Evolutionary conservation across 2,113 vertebrate genomes (phyloP), one percentile per base, ranked within the genome.

Genomic region (Phycodurus eques): DNA sequence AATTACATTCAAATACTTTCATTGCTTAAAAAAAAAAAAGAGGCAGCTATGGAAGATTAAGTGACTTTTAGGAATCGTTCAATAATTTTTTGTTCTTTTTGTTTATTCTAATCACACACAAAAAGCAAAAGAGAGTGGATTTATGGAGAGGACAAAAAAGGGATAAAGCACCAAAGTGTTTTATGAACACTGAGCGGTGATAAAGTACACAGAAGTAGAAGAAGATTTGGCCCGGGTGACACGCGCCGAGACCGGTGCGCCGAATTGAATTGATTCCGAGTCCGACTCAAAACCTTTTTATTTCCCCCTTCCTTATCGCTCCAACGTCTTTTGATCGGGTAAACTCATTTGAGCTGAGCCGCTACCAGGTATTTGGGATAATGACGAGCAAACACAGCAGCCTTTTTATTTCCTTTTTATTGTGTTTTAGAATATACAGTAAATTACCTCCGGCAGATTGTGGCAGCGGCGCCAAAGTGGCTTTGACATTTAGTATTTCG

Each of bases 281-380:
- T 85, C 56, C 69, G 67, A 80, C 81, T 87, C 78, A 71, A 63
- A 80, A 77, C 80, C 5, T 39, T 82, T 89, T 86, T 82, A 87
- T 88, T 87, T 79, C 70, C 62, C 62, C 69, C 73, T 43, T 71
- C 82, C 80, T 80, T 85, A 87, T 83, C 73, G 39, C 76, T 76
- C 78, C 47, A 53, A 73, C 13, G 85, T 81, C 78, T 81, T 89
- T 85, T 91, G 84, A 88, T 88, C 83, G 77, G 27, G 73, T 64
- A 81, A 89, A 89, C 79, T 88, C 68, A 85, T 88, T 88, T 85
- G 78, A 83, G 77, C 78, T 82, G 75, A 83, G 75, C 71, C 67
- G 81, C 75, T 42, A 78, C 27, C 67, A 74, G 73, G 51, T 74
- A 70, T 68, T 71, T 75, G 74, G 81, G 80, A 68, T 76, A 15